Evolutionary conservation across 2,888 invertebrate genomes (phyloP).

Genomic region (Temnothorax ravouxi): DNA sequence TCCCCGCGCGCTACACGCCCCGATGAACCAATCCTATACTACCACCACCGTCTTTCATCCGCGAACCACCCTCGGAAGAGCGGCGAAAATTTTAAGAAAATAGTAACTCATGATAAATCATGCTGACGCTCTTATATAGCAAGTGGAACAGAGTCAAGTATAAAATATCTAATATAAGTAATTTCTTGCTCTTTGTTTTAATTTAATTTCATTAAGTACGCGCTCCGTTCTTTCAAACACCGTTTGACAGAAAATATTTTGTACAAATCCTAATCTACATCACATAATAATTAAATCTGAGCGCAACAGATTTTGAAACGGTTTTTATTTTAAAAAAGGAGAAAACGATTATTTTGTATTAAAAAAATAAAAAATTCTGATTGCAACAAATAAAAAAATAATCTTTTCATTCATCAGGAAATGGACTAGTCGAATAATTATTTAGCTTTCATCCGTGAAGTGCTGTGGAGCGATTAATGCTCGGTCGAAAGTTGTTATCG

Average conservation of each 20-base stretch:
- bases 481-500: conserved; percentile 58
- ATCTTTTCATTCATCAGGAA: conserved; percentile 60
- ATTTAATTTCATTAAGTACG: conserved; percentile 1
- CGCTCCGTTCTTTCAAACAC: background rate
- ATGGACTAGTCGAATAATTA: conserved; percentile 64
- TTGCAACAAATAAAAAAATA: conserved; percentile 58
- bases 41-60: conserved; percentile 57
- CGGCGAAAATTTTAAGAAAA: conserved; percentile 84
- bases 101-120: conserved; percentile 71
- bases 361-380: background rate
- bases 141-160: conserved; percentile 7
- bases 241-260: background rate
- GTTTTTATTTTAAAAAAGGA: background rate
- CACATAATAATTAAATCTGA: background rate
- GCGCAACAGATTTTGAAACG: background rate
- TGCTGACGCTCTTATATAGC: background rate
- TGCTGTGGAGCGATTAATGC: conserved; percentile 59
- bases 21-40: conserved; percentile 76
- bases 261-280: background rate
- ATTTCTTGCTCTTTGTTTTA: background rate
- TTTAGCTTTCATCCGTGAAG: conserved; percentile 56
- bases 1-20: conserved; percentile 73
- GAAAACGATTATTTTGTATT: background rate
- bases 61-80: conserved; percentile 63
- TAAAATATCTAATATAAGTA: background rate